Percentiles rank a stretch among this genome's conserved stretches.
These are phyloP conservation scores for Pantelozetes paolii DNA, from an alignment of 2,888 invertebrate species.

Conservation along the genomic window DNA sequence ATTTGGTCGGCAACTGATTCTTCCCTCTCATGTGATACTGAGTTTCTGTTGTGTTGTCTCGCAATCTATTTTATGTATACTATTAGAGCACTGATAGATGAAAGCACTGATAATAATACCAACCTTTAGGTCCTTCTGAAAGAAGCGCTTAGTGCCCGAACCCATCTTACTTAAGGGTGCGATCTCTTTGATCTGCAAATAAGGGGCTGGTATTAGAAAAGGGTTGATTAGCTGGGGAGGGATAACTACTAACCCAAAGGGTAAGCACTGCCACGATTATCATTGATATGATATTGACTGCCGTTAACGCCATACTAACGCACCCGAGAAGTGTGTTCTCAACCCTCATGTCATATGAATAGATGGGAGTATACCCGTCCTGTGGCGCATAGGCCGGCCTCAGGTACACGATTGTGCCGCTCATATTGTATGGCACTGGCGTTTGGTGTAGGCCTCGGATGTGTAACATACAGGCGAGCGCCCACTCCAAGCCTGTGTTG, in stretches of 20 bases:
- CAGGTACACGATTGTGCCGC: neutral
- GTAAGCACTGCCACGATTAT: conserved; percentile 75
- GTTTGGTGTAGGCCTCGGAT: conserved; percentile 29
- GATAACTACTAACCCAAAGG: conserved; percentile 63
- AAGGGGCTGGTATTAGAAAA: neutral
- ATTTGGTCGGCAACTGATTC: conserved; percentile 34
- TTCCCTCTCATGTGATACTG: neutral
- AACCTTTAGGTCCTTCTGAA: conserved; percentile 68
- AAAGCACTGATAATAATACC: neutral
- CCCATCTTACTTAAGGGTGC: conserved; percentile 72
- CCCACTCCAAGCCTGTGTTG: conserved; percentile 40
- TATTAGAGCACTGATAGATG: neutral
- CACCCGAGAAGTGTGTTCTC: conserved; percentile 73
- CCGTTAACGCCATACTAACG: conserved; percentile 70
- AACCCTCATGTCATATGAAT: conserved; percentile 67
- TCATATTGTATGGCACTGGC: conserved; percentile 16
- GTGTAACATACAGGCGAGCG: conserved; percentile 30
- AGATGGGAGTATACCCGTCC: conserved; percentile 50
- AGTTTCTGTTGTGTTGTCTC: conserved; percentile 18
- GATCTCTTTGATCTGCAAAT: conserved; percentile 66
- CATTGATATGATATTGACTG: conserved; percentile 76
- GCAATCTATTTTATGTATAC: conserved; percentile 50
- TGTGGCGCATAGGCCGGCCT: conserved; percentile 40
- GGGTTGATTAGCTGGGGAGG: neutral
- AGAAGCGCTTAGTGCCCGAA: conserved; percentile 65